Evolutionary conservation across 2,888 invertebrate species (phyloP), one percentile per base, ranked within the genome.

Genomic region (Seira musarum): DNA sequence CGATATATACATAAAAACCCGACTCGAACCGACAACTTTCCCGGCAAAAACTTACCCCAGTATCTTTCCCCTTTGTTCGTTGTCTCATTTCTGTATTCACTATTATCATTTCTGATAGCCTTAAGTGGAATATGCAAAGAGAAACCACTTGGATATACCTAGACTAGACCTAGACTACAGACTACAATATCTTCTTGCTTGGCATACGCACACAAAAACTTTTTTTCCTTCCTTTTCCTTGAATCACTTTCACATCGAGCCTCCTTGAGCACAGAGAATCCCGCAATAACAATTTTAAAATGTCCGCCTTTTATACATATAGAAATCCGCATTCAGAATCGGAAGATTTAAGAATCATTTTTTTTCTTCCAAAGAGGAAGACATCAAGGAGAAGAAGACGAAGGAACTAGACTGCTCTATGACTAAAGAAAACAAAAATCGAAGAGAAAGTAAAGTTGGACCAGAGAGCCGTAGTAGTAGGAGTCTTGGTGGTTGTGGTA

Each of bases 1-100:
- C 15, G 15, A 13, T n/a, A 60, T 60, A 22, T 21, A 60, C 22
- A 60, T 21, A 60, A 8, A 25, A 70, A 53, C 22, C 71, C 71
- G 71, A 71, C 21, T 61, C 46, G 25, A 13, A 46, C 71, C 71
- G 71, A 71, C 35, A 61, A 71, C 22, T 71, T 63, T 63, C 61
- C 71, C 61, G 61, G 63, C 22, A 71, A 60, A 60, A 71, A 61
- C 60, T 63, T 71, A 63, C 46, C 57, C n/a, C 63, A 60, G 21
- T 60, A 60, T 40, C 35, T 22, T 13, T 71, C 71, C 17, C 46
- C 46, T 57, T 53, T 57, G 24, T 69, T 57, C 19, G 17, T 24
- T 19, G 19, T 69, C 49, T 25, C 60, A 60, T 71, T 46, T 25
- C 60, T 61, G 46, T 60, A 61, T 63, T 63, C 61, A 70, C 60